Evolutionary conservation across 1,140 invertebrate species (phyloP).

Genomic region (Hirudo medicinalis): DNA sequence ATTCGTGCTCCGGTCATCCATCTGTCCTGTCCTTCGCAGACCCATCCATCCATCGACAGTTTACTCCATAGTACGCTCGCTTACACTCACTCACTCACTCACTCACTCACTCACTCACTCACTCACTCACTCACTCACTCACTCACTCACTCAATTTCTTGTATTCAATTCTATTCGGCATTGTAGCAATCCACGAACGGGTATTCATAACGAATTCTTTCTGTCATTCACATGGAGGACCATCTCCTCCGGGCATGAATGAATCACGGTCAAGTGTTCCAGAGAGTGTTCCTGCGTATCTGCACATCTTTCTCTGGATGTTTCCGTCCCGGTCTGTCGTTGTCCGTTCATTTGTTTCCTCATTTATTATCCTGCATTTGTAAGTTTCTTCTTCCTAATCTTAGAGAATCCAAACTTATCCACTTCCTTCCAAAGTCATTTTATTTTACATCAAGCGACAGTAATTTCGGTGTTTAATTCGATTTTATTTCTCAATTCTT

Average conservation of each 20-base stretch:
- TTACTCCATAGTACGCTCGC: neutral
- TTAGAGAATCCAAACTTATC: neutral
- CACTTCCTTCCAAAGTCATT: neutral
- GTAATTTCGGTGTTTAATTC: no score
- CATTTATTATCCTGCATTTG: neutral
- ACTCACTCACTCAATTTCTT: constrained; percentile 23
- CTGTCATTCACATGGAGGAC: neutral
- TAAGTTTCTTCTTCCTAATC: neutral
- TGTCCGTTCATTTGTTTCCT: no score
- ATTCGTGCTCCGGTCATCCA: neutral
- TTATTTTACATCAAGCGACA: neutral
- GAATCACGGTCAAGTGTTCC: neutral
- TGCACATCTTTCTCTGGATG: neutral
- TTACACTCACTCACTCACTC: constrained; percentile 19
- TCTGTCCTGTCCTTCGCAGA: neutral
- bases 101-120: constrained; percentile 13
- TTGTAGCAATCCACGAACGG: neutral
- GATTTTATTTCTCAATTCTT: neutral
- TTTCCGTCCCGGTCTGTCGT: neutral
- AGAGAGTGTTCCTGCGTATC: neutral
- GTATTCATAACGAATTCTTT: constrained; percentile 2
- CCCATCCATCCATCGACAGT: neutral
- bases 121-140: constrained; percentile 14
- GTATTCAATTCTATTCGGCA: neutral
- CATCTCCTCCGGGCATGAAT: no score